Evolutionary conservation across 2,797 vertebrate species (phyloP), one percentile per base, ranked within the genome.

Genomic region (Nyctalus aviator): DNA sequence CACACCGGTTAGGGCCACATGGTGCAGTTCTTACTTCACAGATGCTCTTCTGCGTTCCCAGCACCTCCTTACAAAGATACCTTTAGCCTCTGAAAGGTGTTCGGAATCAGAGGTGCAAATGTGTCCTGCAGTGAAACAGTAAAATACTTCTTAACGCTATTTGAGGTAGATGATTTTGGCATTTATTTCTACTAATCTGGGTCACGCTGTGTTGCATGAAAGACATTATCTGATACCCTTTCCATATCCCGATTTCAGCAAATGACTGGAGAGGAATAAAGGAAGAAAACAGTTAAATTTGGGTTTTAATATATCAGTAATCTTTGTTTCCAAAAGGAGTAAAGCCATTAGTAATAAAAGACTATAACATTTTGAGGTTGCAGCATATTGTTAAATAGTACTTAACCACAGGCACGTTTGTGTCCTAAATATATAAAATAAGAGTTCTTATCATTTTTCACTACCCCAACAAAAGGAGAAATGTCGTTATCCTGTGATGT

Each of bases 61-160:
- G 9, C 21, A 25, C 41, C 37, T 79, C 4, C 5, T 62, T 55
- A 53, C 44, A 66, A 64, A 87, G 75, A 23, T 88, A 88, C 88
- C 77, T 81, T 69, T 48, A 81, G 69, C 94, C 30, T 78, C 41
- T 41, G 41, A 77, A 87, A 83, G 32, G 14, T 46, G 6, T 50
- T 86, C 85, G 55, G 82, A 44, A 78, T 73, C 15, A 86, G 20
- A 84, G 72, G 35, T 90, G 82, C 85, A 85, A 95, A 64, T 92
- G 6, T 4, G 27, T 79, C 87, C 82, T 92, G 48, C n/a, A 66
- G 4, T 71, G 84, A 94, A 84, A 64, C n/a, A 82, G 27, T 57
- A 53, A 62, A 85, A 10, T 66, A 15, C 46, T 57, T 59, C 14
- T 88, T 78, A 35, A 59, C 64, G 32, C 94, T 76, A 73, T 53